Percentiles rank a stretch among this genome's conserved stretches.
Evolutionary conservation across 2,888 invertebrate genomes (phyloP).

Genomic region (Oasisia sp.): DNA sequence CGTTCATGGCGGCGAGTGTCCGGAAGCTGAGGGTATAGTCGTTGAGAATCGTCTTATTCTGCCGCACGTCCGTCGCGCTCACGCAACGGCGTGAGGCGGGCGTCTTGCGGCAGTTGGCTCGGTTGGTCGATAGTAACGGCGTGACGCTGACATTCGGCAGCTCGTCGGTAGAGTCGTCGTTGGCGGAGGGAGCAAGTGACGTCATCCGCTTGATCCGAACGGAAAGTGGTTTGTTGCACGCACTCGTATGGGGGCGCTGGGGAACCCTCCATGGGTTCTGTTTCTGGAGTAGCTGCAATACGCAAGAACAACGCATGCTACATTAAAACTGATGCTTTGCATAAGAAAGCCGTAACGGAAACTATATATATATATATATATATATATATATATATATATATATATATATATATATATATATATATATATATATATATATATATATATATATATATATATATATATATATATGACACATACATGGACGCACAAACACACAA

Average conservation of each 20-base stretch:
- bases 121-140: neutral
- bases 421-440: too few species aligned
- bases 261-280: neutral
- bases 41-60: neutral
- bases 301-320: neutral
- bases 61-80: conserved; percentile 19
- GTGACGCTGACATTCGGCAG: neutral
- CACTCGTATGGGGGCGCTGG: neutral
- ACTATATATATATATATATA: neutral
- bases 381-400: too few species aligned
- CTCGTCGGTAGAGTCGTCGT: neutral
- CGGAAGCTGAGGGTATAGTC: neutral
- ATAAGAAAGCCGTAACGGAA: too few species aligned
- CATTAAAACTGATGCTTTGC: too few species aligned
- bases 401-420: too few species aligned
- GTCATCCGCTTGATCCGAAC: neutral
- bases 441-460: too few species aligned
- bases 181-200: neutral
- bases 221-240: neutral
- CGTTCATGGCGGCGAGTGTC: neutral
- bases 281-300: neutral
- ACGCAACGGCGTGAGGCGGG: neutral
- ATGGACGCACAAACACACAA: too few species aligned
- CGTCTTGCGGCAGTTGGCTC: neutral
- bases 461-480: too few species aligned